These are phyloP conservation scores for Oryzias javanicus DNA, from an alignment of 2,113 vertebrate genomes.

Conservation along the genomic window DNA sequence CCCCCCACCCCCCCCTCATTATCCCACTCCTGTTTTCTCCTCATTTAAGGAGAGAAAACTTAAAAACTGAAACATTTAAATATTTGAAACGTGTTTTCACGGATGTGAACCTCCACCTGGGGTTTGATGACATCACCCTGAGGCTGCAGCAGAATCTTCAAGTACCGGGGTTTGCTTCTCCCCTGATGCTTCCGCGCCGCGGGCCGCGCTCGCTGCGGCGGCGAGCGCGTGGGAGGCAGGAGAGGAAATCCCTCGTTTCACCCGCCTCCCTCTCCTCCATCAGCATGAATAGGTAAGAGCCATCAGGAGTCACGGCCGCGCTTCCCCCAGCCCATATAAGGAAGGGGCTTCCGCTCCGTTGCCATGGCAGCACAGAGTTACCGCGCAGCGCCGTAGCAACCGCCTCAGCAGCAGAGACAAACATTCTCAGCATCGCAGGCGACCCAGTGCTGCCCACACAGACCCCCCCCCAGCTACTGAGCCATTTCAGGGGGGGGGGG, in stretches of 20 bases:
- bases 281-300: conserved; percentile 40
- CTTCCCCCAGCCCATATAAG: conserved; percentile 60
- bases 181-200: too few relatives aligned
- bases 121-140: too few relatives aligned
- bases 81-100: too few relatives aligned
- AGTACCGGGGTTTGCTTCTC: too few relatives aligned
- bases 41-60: not conserved
- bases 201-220: conserved; percentile 2
- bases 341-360: conserved; percentile 60
- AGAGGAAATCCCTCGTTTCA: conserved; percentile 72
- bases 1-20: not conserved
- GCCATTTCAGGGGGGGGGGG: too few relatives aligned
- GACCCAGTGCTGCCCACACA: too few relatives aligned
- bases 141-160: too few relatives aligned
- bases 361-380: conserved; percentile 56
- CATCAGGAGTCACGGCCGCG: conserved; percentile 26
- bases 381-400: conserved; percentile 50
- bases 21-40: not conserved
- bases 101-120: too few relatives aligned
- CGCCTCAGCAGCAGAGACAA: conserved; percentile 43
- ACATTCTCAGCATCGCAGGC: not conserved
- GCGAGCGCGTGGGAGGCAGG: conserved; percentile 36
- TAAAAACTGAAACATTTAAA: too few relatives aligned
- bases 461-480: too few relatives aligned
- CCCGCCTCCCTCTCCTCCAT: conserved; percentile 56